Conservation (phyloP, 2,888 invertebrate species). For the Drosophila rubida region DNA sequence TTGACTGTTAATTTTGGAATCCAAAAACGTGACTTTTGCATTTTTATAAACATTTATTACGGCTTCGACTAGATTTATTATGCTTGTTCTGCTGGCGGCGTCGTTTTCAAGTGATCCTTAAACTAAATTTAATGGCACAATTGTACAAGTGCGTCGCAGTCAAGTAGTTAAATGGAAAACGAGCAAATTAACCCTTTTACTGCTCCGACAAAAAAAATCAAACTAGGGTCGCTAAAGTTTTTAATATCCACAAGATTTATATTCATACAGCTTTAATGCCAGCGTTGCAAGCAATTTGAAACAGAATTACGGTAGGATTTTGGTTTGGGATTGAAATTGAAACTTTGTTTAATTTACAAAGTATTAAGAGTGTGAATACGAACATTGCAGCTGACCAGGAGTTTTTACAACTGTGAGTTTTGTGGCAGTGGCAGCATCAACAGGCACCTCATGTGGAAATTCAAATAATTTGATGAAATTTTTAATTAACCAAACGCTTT, state of each 20-base stretch:
- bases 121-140: constrained; percentile 47
- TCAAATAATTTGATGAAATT: constrained; percentile 65
- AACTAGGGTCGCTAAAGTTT: neutral
- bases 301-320: neutral
- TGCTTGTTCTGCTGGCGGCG: constrained; percentile 24
- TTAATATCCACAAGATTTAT: too few relatives aligned
- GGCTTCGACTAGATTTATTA: constrained; percentile 30
- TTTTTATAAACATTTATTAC: constrained; percentile 32
- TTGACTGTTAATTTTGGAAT: constrained; percentile 25
- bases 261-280: too few relatives aligned
- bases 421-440: constrained; percentile 25
- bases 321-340: neutral
- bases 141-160: constrained; percentile 37
- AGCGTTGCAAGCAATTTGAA: neutral
- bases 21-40: constrained; percentile 35
- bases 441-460: constrained; percentile 18
- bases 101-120: constrained; percentile 49
- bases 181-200: neutral
- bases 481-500: constrained; percentile 73
- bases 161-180: constrained; percentile 13
- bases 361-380: neutral
- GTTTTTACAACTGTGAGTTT: constrained; percentile 20
- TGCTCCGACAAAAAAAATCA: neutral
- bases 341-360: constrained; percentile 7
- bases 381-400: constrained; percentile 2